Conservation (phyloP, 2,888 invertebrate genomes). For the Eupithecia exiguata region DNA sequence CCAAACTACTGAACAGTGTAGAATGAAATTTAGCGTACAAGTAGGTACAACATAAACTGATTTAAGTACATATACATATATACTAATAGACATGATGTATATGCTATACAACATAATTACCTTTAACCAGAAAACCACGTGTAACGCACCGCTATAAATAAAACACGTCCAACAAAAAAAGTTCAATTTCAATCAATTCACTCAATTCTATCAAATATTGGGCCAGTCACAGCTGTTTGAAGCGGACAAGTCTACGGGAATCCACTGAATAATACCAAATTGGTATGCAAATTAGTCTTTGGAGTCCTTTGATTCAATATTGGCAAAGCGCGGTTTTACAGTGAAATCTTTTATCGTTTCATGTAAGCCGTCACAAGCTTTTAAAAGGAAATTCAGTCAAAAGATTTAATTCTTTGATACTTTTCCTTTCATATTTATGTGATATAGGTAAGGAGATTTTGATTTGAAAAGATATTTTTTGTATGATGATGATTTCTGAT, state of each 20-base stretch:
- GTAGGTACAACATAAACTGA: too few relatives aligned
- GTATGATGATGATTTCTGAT: background rate
- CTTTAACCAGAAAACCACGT: too few relatives aligned
- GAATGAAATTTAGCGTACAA: too few relatives aligned
- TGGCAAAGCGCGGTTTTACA: slow-evolving; percentile 19
- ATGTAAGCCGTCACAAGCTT: background rate
- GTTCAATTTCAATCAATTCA: background rate
- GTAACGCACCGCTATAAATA: too few relatives aligned
- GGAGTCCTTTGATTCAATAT: slow-evolving; percentile 21
- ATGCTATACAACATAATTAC: too few relatives aligned
- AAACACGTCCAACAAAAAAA: too few relatives aligned
- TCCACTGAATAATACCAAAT: slow-evolving; percentile 14
- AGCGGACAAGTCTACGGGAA: background rate
- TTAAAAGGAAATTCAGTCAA: slow-evolving; percentile 13
- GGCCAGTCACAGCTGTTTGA: slow-evolving; percentile 14
- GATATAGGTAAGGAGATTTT: background rate
- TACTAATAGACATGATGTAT: too few relatives aligned
- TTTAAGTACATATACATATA: too few relatives aligned
- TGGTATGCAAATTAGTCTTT: slow-evolving; percentile 18
- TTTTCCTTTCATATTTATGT: background rate
- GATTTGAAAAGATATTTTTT: background rate
- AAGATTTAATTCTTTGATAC: slow-evolving; percentile 3
- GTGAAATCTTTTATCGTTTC: slow-evolving; percentile 7
- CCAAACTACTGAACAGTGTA: too few relatives aligned
- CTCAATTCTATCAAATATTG: slow-evolving; percentile 10